These are phyloP conservation scores for Sphaerophoria rueppellii DNA, from an alignment of 2,888 invertebrate genomes.

Conservation along the genomic window DNA sequence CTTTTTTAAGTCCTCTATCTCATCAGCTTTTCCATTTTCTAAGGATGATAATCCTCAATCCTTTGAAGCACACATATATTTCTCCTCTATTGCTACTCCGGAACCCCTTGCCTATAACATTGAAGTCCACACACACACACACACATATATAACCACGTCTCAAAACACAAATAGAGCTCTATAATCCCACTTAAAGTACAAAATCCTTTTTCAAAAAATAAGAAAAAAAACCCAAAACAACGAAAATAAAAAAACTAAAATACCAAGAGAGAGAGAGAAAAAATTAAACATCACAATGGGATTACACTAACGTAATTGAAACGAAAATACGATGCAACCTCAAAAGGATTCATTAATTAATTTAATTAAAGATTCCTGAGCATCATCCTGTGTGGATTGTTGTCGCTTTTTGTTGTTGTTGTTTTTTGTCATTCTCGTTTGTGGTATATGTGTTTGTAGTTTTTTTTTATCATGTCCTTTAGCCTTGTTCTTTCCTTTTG, in stretches of 20 bases:
- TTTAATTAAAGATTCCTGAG: conserved; percentile 62
- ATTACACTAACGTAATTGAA: conserved; percentile 41
- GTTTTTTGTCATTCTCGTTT: background rate
- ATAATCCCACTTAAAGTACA: conserved; percentile 27
- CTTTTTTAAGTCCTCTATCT: background rate
- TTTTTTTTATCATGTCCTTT: background rate
- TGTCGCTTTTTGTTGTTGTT: conserved; percentile 18
- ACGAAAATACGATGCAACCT: conserved; percentile 46
- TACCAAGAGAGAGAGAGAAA: background rate
- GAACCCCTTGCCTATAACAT: background rate
- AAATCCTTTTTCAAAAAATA: conserved; percentile 18
- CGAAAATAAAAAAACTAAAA: background rate
- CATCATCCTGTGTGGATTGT: conserved; percentile 28
- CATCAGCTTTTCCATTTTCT: conserved; percentile 3
- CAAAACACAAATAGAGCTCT: background rate
- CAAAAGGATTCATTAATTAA: conserved; percentile 66
- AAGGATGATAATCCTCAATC: conserved; percentile 6
- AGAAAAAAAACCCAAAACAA: conserved; percentile 10
- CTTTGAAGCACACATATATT: background rate
- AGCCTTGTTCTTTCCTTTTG: background rate
- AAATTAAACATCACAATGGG: conserved; percentile 19
- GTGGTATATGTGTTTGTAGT: background rate
- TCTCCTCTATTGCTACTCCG: too few relatives aligned
- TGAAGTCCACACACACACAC: background rate
- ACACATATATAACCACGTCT: background rate